phyloP scores from a whole-genome alignment of 1,140 invertebrate genomes.

The Akabosia matsudoensis region DNA sequence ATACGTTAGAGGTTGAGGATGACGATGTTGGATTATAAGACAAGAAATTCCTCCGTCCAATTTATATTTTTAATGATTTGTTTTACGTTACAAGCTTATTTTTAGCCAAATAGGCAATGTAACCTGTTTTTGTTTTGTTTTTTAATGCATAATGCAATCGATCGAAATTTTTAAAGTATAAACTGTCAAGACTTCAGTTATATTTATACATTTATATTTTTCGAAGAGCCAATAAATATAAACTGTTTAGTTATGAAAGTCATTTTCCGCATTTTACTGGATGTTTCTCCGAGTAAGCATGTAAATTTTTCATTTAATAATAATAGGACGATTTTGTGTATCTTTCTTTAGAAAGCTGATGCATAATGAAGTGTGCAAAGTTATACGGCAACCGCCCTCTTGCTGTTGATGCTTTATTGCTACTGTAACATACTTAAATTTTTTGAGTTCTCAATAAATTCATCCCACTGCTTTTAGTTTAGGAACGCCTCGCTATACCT shows the following conservation, averaged over 20 bases:
- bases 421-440: too few relatives aligned
- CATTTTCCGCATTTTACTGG: too few relatives aligned
- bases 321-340: too few relatives aligned
- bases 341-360: too few relatives aligned
- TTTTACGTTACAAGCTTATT: background rate
- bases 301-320: too few relatives aligned
- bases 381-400: too few relatives aligned
- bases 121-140: background rate
- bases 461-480: too few relatives aligned
- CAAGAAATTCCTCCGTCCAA: background rate
- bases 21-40: conserved; percentile 7
- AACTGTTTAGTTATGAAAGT: background rate
- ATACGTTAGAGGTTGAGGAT: background rate
- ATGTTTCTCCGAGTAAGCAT: too few relatives aligned
- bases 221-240: background rate
- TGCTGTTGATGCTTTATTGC: too few relatives aligned
- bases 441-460: too few relatives aligned
- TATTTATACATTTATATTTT: background rate
- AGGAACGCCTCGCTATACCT: too few relatives aligned
- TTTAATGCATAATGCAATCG: conserved; percentile 5
- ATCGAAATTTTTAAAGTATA: conserved; percentile 15
- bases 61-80: background rate
- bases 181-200: background rate
- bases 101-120: background rate
- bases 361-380: too few relatives aligned